phyloP scores from a whole-genome alignment of 2,797 vertebrate genomes.

The Karalla daura region DNA sequence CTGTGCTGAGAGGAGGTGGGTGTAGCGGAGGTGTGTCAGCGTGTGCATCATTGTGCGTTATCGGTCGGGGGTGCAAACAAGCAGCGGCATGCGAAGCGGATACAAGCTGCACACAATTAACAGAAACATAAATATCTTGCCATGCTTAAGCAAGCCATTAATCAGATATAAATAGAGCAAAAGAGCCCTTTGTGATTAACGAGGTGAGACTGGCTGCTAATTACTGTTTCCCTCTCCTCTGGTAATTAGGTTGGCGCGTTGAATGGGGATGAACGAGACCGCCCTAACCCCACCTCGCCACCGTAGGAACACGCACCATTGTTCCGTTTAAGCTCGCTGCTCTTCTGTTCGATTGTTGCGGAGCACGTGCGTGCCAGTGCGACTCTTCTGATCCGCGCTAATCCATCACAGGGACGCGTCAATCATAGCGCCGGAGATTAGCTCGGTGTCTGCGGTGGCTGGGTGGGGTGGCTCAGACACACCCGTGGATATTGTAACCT shows the following conservation, averaged over 20 bases:
- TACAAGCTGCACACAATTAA: slow-evolving; percentile 94
- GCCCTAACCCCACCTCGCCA: slow-evolving; percentile 84
- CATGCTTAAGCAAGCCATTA: slow-evolving; percentile 94
- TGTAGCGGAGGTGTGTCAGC: slow-evolving; percentile 31
- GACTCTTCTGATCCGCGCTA: not conserved
- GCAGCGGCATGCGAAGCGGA: slow-evolving; percentile 79
- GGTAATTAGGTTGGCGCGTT: slow-evolving; percentile 96
- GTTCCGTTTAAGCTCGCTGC: slow-evolving; percentile 31
- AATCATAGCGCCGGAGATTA: not conserved
- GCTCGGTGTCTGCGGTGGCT: not conserved
- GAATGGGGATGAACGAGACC: slow-evolving; percentile 94
- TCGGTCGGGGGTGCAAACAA: slow-evolving; percentile 67
- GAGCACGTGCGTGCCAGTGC: not conserved
- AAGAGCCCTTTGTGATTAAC: slow-evolving; percentile 98
- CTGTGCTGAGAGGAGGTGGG: slow-evolving; percentile 62
- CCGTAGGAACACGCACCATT: slow-evolving; percentile 12
- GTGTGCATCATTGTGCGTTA: slow-evolving; percentile 17
- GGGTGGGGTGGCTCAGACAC: too few species aligned
- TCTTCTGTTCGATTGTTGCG: slow-evolving; percentile 14
- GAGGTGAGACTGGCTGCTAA: slow-evolving; percentile 98
- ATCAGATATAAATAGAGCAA: slow-evolving; percentile 98
- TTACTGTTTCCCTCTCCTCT: slow-evolving; percentile 96
- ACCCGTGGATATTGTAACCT: too few species aligned
- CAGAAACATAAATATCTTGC: slow-evolving; percentile 93
- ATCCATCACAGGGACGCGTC: not conserved